Base-by-base conservation (phyloP, 2,888 invertebrate genomes). In the Sarcophaga subvicina region DNA sequence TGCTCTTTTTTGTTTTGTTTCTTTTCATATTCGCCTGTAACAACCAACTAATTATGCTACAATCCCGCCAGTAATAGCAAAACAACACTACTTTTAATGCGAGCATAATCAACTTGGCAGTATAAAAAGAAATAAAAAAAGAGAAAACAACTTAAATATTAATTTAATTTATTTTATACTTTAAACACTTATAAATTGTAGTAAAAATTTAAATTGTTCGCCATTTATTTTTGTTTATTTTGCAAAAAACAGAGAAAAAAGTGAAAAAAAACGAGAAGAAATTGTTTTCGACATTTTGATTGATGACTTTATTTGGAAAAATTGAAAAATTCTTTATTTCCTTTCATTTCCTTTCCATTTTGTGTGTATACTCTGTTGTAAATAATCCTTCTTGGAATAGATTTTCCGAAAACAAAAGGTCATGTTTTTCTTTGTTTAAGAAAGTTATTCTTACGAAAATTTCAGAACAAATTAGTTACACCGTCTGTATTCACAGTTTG, bases 241-340 rank as follows among this genome's bases (percentile, higher is more conserved):
- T 14, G 11, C 17, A 49, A 49, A 54, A 37, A 37, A 37, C 1
- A 8, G 2, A 37, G 2, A 37, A 10, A 37, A 37, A 37, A 37
- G 27, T 0, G 27, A 27, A 37, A 37, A 37, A 37, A 1, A 8
- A 37, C 6, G 37, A 37, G 2, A 37, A 10, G 37, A 37, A 60
- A 62, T 60, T 75, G 72, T 27, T 72, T 71, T 47, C 81, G 71
- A 63, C 81, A 81, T 59, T 75, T 80, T 87, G 84, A 87, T 87
- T 84, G 87, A 87, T 87, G 81, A 76, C 75, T 81, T 87, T 81
- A 84, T 84, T 81, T 87, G 72, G 72, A 79, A 79, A 83, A 54
- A 66, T 67, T 6, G 59, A 37, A 64, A 60, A 75, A 63, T 5
- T 63, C 45, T 37, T 64, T 62, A 11, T 22, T 20, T 60, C 37